Conservation (phyloP, 2,797 vertebrate genomes). For the Mormyrus hasselquistii region DNA sequence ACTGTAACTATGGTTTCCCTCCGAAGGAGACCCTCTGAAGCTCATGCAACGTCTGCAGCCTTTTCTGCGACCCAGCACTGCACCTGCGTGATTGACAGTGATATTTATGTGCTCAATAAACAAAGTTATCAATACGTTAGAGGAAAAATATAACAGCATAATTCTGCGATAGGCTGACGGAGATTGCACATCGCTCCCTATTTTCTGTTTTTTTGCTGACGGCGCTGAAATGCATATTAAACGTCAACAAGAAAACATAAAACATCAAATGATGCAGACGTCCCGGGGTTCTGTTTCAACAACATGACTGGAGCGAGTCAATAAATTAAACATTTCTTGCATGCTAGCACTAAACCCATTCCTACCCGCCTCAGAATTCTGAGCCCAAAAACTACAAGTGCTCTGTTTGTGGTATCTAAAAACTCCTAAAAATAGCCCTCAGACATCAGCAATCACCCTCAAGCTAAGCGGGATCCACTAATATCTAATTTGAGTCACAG, state of each 20-base stretch:
- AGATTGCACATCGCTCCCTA: not conserved
- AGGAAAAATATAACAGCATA: conserved; percentile 15
- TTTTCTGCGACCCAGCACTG: not conserved
- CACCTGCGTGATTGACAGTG: not conserved
- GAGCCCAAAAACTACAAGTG: not conserved
- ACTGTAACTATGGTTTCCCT: not conserved
- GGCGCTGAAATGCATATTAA: conserved; percentile 15
- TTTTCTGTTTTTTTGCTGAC: conserved; percentile 21
- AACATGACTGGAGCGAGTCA: not conserved
- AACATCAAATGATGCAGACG: conserved; percentile 9
- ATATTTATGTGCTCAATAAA: conserved; percentile 23
- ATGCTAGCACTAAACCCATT: not conserved
- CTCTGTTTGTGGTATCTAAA: not conserved
- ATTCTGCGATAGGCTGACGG: not conserved
- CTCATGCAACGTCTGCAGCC: not conserved
- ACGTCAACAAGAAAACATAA: conserved; percentile 19
- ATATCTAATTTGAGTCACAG: not conserved
- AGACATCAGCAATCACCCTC: not conserved
- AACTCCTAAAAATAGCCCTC: conserved; percentile 8
- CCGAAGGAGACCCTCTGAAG: not conserved
- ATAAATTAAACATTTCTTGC: conserved; percentile 11
- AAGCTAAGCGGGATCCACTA: not conserved
- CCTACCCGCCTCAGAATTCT: not conserved
- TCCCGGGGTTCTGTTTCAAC: conserved; percentile 19
- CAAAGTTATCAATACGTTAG: conserved; percentile 16